Conservation (phyloP, 2,113 vertebrate genomes). For the Callospermophilus lateralis region DNA sequence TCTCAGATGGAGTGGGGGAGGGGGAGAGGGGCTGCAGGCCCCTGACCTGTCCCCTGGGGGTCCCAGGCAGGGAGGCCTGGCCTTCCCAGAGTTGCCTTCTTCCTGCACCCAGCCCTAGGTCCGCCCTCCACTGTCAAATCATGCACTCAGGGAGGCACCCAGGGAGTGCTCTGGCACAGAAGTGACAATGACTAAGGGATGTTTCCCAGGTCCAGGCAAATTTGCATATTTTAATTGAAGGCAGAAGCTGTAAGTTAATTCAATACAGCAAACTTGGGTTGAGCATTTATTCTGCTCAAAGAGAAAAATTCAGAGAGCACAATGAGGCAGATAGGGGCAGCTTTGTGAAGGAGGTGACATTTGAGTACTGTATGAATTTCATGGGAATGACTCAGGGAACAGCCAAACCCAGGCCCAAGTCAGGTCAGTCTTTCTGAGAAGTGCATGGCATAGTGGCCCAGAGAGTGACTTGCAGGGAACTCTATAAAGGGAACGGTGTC, state of each 20-base stretch:
- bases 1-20: background rate
- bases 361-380: background rate
- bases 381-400: background rate
- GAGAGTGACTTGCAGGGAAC: too few species aligned
- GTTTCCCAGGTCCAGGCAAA: background rate
- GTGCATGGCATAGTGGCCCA: fast-evolving
- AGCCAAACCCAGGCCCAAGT: background rate
- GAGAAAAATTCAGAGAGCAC: background rate
- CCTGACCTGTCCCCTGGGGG: background rate
- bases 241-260: constrained; percentile 47
- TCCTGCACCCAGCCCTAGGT: fast-evolving
- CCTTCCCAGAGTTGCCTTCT: background rate
- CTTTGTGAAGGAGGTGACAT: background rate
- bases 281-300: background rate
- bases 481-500: background rate
- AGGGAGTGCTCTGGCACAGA: background rate
- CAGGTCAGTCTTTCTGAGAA: background rate
- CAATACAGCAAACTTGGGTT: constrained; percentile 24
- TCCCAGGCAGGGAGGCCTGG: background rate
- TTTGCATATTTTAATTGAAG: constrained; percentile 57
- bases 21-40: background rate
- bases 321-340: background rate
- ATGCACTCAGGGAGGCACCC: background rate
- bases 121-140: background rate
- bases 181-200: background rate